A percentile compares a stretch with the other conserved stretches of the same genome.
Evolutionary conservation across 2,888 invertebrate species (phyloP).

Genomic region (Petrophora chlorosata): DNA sequence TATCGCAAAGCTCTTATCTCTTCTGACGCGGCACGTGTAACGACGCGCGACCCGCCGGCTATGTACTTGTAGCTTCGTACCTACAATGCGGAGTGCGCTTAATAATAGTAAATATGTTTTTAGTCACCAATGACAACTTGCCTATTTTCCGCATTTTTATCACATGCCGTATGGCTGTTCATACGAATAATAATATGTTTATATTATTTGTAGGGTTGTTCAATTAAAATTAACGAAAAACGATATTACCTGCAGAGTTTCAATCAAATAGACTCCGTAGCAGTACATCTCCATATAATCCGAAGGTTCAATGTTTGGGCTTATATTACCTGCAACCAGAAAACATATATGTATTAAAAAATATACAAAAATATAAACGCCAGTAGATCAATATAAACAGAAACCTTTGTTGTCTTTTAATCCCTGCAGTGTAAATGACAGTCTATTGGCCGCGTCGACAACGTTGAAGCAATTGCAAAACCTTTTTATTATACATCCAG

Average conservation of each 20-base stretch:
- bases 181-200: too few species aligned
- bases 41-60: too few species aligned
- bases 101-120: too few species aligned
- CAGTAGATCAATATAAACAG: slow-evolving; percentile 5
- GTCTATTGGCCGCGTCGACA: slow-evolving; percentile 52
- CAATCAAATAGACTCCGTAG: slow-evolving; percentile 76
- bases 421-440: slow-evolving; percentile 50
- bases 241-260: slow-evolving; percentile 64
- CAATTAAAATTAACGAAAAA: too few species aligned
- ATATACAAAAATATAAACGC: background rate
- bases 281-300: slow-evolving; percentile 81
- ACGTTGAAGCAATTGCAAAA: slow-evolving; percentile 47
- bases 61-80: too few species aligned
- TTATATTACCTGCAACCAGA: slow-evolving; percentile 73
- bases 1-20: too few species aligned
- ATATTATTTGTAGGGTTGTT: too few species aligned
- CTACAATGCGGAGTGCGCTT: too few species aligned
- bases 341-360: slow-evolving; percentile 23
- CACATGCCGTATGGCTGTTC: too few species aligned
- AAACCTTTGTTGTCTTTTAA: slow-evolving; percentile 58
- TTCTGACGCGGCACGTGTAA: too few species aligned
- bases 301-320: slow-evolving; percentile 68
- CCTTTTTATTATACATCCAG: slow-evolving; percentile 58
- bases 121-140: too few species aligned
- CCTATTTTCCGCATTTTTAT: too few species aligned